Evolutionary conservation across 2,888 invertebrate species (phyloP), one percentile per base, ranked within the genome.

Genomic region (Petrolisthes manimaculis): DNA sequence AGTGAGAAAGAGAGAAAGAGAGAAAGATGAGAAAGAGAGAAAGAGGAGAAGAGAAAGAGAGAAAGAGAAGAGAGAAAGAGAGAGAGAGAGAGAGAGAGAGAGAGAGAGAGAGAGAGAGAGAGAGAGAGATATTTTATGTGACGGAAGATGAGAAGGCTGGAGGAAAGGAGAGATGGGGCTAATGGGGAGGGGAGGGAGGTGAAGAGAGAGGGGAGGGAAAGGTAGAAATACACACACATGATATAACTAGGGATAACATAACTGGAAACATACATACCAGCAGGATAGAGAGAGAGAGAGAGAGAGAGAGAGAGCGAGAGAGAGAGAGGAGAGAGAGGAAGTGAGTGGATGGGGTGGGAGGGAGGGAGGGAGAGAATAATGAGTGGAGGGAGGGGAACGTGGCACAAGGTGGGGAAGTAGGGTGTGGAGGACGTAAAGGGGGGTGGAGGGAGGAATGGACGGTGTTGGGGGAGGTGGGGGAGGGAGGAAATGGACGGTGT

Each of bases 1-100:
- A 3, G 74, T 14, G 3, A n/a, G 18, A 3, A 9, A 54, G 79
- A 79, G 79, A 79, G 79, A 79, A 55, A 80, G 55, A 80, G 80
- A 80, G 80, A 80, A 21, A 9, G 55, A 9, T 8, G 21, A 21
- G 56, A 24, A 1, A 56, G 9, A 56, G 14, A 81, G 24, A 81
- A 18, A 21, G 80, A 6, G 21, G 56, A 21, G 24, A 24, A 55
- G 9, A 80, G 56, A 9, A 14, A 51, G 12, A 54, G 51, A 14
- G 12, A 54, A 54, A n/a, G 51, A 21, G 21, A 53, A 53, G 83
- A 37, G 37, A 18, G 83, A 71, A 14, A 53, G 71, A 83, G 54
- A 71, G 37, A 8, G 37, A 21, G 77, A 84, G 61, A 24, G 21
- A 54, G 83, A 37, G 51, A 51, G 83, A 51, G 54, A 51, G 55